These are phyloP conservation scores for Neocrepidodera transversa DNA, from an alignment of 2,888 invertebrate species.

Conservation along the genomic window DNA sequence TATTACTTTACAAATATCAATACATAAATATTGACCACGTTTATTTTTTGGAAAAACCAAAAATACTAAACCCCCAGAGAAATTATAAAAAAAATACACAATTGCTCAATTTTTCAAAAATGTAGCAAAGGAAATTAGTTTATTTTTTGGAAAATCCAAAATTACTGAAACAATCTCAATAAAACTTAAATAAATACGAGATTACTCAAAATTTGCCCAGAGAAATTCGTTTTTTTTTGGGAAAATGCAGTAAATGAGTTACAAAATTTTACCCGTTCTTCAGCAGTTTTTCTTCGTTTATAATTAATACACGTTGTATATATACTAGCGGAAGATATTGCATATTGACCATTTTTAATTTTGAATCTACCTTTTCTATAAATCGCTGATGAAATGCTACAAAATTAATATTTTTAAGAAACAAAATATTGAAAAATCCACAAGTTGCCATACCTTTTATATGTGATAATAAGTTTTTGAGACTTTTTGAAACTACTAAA, in stretches of 20 bases:
- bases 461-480: constrained; percentile 10
- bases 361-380: constrained; percentile 26
- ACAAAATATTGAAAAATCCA: neutral
- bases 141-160: too few species aligned
- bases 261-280: constrained; percentile 58
- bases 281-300: constrained; percentile 69
- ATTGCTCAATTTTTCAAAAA: too few species aligned
- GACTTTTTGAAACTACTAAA: constrained; percentile 15
- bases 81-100: too few species aligned
- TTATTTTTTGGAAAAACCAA: too few species aligned
- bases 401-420: constrained; percentile 12
- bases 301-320: constrained; percentile 58
- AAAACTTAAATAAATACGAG: too few species aligned
- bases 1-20: too few species aligned
- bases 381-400: constrained; percentile 27
- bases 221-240: too few species aligned
- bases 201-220: too few species aligned
- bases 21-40: too few species aligned
- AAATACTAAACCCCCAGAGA: too few species aligned
- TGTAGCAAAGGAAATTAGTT: too few species aligned
- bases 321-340: constrained; percentile 19
- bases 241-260: neutral
- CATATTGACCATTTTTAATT: constrained; percentile 9
- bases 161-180: too few species aligned
- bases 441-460: constrained; percentile 16